Evolutionary conservation across 2,113 vertebrate genomes (phyloP).

Genomic region (Tragelaphus scriptus): DNA sequence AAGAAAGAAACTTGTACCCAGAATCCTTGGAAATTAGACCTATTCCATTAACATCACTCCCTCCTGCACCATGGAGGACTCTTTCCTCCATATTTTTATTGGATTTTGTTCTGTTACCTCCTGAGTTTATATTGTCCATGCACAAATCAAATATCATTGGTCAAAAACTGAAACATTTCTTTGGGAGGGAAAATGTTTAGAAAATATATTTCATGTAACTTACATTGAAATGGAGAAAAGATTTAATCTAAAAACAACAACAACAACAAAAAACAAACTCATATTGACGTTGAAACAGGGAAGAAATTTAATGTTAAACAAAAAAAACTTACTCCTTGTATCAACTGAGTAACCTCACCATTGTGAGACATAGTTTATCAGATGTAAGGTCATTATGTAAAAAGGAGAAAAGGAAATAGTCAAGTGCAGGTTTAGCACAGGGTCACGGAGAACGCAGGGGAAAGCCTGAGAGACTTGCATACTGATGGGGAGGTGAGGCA

Average conservation of each 20-base stretch:
- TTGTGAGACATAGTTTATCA: not conserved
- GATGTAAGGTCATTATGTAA: not conserved
- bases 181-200: not conserved
- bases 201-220: not conserved
- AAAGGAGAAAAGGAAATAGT: not conserved
- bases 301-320: no score
- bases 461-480: no score
- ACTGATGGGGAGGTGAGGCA: no score
- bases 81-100: not conserved
- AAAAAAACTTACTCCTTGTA: no score
- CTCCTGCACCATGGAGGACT: not conserved
- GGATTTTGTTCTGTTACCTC: not conserved
- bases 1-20: not conserved
- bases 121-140: fast-evolving
- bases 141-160: not conserved
- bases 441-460: not conserved
- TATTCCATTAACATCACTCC: not conserved
- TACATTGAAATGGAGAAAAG: not conserved
- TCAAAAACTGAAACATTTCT: not conserved
- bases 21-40: not conserved
- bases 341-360: not conserved
- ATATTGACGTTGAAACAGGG: no score
- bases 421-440: not conserved
- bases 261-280: not conserved
- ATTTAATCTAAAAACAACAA: not conserved